These are phyloP conservation scores for Heliconius sara DNA, from an alignment of 2,888 invertebrate genomes.

Conservation along the genomic window DNA sequence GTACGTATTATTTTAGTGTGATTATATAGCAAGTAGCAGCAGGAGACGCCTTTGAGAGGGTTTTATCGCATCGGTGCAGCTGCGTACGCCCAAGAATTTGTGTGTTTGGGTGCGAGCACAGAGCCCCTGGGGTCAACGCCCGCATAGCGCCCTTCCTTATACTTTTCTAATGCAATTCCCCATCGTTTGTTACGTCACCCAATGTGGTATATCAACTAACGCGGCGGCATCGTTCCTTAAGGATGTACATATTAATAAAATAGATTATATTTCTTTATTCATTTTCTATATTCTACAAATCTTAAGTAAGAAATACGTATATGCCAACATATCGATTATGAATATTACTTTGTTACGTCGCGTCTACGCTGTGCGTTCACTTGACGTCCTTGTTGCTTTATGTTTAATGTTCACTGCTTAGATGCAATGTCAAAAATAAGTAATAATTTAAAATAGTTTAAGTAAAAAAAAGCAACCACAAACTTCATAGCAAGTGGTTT, in stretches of 20 bases:
- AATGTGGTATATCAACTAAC: background rate
- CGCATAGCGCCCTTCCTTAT: conserved; percentile 52
- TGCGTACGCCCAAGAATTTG: conserved; percentile 78
- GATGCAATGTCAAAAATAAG: background rate
- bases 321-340: too few relatives aligned
- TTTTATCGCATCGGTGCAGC: conserved; percentile 61
- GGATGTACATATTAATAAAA: background rate
- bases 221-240: background rate
- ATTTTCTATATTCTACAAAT: background rate
- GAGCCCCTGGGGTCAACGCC: conserved; percentile 48
- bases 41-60: conserved; percentile 68
- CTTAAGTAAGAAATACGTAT: background rate
- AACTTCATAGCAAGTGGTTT: background rate
- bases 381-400: background rate
- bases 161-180: conserved; percentile 50
- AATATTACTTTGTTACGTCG: background rate
- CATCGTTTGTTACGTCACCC: conserved; percentile 46
- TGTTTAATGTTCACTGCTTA: background rate
- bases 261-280: background rate
- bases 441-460: background rate
- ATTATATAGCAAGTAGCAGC: background rate
- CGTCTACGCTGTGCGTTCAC: background rate
- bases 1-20: background rate
- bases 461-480: background rate
- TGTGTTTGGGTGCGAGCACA: conserved; percentile 62